Conservation (phyloP, 2,113 vertebrate genomes). For the Maccullochella peelii region DNA sequence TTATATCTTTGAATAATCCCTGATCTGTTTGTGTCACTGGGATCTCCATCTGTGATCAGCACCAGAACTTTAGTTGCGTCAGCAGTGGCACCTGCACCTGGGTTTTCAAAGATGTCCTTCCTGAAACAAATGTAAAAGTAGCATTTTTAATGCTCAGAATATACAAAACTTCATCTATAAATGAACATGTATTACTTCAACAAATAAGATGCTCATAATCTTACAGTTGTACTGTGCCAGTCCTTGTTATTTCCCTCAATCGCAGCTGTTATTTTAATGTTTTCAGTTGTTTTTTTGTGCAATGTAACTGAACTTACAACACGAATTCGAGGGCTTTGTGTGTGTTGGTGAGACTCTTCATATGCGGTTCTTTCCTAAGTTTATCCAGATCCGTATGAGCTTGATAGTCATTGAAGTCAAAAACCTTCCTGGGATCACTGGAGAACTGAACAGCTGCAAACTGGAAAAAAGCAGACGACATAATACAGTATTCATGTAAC, state of each 20-base stretch:
- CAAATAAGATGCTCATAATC: neutral
- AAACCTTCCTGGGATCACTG: neutral
- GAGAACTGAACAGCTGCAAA: conserved; percentile 90
- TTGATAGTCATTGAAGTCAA: conserved; percentile 82
- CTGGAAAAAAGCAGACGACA: conserved; percentile 63
- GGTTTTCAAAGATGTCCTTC: conserved; percentile 49
- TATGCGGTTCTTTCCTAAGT: conserved; percentile 52
- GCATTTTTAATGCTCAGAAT: neutral
- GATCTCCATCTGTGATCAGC: conserved; percentile 87
- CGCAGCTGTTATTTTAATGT: neutral
- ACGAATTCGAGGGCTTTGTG: conserved; percentile 77
- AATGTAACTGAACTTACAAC: conserved; percentile 79
- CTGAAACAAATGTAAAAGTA: conserved; percentile 57
- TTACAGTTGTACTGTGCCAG: neutral
- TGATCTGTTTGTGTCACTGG: fast-evolving
- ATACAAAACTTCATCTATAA: neutral
- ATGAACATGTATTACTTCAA: neutral
- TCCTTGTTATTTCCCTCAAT: neutral
- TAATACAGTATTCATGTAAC: neutral
- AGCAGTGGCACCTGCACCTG: conserved; percentile 69
- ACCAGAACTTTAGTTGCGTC: conserved; percentile 85
- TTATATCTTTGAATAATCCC: neutral
- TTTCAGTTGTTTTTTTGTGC: neutral
- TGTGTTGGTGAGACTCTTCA: conserved; percentile 79
- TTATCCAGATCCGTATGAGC: conserved; percentile 30